These are phyloP conservation scores for Stictonetta naevosa DNA, from an alignment of 2,113 vertebrate species.

Conservation along the genomic window DNA sequence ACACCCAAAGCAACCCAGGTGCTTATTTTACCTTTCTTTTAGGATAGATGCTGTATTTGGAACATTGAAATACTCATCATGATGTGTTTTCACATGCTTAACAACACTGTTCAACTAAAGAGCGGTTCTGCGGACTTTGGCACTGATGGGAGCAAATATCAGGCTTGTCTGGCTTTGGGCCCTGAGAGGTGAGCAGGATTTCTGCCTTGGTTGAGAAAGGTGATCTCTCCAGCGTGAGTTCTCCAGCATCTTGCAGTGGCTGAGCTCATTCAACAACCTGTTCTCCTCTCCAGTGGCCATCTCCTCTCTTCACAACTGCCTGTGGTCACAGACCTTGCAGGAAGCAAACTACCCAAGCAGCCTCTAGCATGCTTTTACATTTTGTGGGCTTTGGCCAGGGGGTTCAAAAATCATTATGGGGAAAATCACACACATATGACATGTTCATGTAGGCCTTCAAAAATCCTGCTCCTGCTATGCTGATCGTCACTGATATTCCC, in stretches of 20 bases:
- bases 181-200: not conserved
- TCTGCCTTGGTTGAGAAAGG: not conserved
- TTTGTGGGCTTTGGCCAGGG: constrained; percentile 8
- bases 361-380: not conserved
- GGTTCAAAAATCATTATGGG: not conserved
- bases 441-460: constrained; percentile 21
- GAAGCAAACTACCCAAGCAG: not conserved
- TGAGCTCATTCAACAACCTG: not conserved
- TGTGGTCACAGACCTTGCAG: not conserved
- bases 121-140: not conserved
- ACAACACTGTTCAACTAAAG: not conserved
- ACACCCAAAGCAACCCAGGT: not conserved
- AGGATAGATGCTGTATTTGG: not conserved
- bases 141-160: not conserved
- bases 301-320: not conserved
- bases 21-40: not conserved
- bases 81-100: not conserved
- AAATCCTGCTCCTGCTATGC: constrained; percentile 31
- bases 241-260: not conserved
- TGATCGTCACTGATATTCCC: constrained; percentile 43
- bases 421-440: not conserved
- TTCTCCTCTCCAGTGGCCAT: not conserved
- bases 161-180: not conserved
- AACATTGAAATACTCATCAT: not conserved
- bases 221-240: not conserved